These are phyloP conservation scores for Sminthurides aquaticus DNA, from an alignment of 2,888 invertebrate genomes.

Conservation along the genomic window DNA sequence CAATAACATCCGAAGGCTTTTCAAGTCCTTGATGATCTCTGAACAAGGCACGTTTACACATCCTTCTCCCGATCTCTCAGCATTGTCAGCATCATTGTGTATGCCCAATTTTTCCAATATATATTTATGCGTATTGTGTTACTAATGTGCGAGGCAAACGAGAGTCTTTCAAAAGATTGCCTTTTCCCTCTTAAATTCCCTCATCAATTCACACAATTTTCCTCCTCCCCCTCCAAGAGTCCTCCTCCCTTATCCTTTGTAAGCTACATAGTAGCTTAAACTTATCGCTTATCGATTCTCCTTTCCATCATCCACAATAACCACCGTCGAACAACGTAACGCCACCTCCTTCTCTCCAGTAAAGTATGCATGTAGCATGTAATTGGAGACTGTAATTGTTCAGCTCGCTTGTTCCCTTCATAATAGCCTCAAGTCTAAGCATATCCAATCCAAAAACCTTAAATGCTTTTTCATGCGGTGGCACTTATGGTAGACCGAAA, in stretches of 20 bases:
- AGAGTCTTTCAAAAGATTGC: neutral
- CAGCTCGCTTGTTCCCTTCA: neutral
- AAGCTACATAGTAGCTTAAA: neutral
- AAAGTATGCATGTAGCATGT: neutral
- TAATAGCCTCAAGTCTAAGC: neutral
- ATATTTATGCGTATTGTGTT: neutral
- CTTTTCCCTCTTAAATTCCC: neutral
- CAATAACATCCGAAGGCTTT: too few relatives aligned
- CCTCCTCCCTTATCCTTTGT: too few relatives aligned
- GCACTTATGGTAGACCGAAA: neutral
- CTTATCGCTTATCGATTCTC: too few relatives aligned
- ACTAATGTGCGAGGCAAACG: neutral
- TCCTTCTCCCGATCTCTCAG: too few relatives aligned
- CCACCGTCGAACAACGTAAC: too few relatives aligned
- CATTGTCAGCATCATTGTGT: neutral
- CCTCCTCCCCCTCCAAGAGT: too few relatives aligned
- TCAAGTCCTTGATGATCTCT: neutral
- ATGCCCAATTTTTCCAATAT: neutral
- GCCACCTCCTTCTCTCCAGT: too few relatives aligned
- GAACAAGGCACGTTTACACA: neutral
- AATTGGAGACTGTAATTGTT: neutral
- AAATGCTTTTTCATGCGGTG: neutral
- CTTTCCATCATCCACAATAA: too few relatives aligned
- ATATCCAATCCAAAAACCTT: neutral
- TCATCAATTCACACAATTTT: neutral